Conservation (phyloP, 1,140 invertebrate species). For the Lordiphosa mommai region DNA sequence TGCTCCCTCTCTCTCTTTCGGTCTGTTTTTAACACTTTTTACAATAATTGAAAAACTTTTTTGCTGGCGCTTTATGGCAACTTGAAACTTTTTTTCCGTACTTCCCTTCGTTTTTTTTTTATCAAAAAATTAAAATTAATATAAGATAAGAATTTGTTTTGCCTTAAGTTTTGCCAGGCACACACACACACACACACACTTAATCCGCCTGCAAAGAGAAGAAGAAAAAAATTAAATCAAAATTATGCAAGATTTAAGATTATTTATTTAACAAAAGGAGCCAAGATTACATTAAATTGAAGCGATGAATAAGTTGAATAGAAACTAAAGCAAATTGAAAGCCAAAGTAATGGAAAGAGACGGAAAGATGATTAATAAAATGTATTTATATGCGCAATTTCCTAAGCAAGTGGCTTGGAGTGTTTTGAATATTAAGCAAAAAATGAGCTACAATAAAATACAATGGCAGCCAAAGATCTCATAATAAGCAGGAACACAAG, state of each 20-base stretch:
- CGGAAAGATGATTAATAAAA: conserved; percentile 25
- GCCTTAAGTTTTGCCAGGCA: conserved; percentile 34
- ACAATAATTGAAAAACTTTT: conserved; percentile 76
- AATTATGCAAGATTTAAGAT: conserved; percentile 16
- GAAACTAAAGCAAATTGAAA: conserved; percentile 46
- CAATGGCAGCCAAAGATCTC: conserved; percentile 43
- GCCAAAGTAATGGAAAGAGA: conserved; percentile 51
- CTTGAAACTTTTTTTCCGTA: conserved; percentile 40
- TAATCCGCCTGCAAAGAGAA: conserved; percentile 41
- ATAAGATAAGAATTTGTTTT: conserved; percentile 7
- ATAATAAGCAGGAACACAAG: conserved; percentile 24
- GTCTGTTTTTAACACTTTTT: conserved; percentile 70
- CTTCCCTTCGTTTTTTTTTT: conserved; percentile 26
- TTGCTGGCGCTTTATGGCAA: conserved; percentile 59
- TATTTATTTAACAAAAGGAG: conserved; percentile 29
- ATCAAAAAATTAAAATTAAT: background rate
- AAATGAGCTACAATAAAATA: conserved; percentile 52
- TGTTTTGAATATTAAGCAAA: conserved; percentile 18
- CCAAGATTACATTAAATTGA: conserved; percentile 24
- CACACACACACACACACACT: conserved; percentile 65
- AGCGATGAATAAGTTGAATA: conserved; percentile 23
- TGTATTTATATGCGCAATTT: background rate
- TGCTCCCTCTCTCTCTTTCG: conserved; percentile 10
- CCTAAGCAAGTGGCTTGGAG: too few relatives aligned
- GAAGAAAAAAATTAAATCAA: conserved; percentile 10